phyloP scores from a whole-genome alignment of 2,888 invertebrate species.

The Vesta saturnalis region DNA sequence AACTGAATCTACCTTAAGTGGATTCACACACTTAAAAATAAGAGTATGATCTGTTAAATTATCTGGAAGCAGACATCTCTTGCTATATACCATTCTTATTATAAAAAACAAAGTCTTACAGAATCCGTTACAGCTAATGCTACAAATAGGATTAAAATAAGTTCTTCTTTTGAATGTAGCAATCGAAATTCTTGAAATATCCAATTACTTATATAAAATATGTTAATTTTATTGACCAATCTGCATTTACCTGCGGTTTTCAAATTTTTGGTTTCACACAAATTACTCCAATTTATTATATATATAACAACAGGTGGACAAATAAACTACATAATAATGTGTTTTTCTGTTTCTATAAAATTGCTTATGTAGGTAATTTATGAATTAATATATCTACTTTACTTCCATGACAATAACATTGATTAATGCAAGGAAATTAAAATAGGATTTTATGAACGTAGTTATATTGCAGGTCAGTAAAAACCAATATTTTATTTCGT shows the following conservation, averaged over 20 bases:
- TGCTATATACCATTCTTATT: neutral
- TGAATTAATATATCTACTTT: too few species aligned
- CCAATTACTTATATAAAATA: constrained; percentile 1
- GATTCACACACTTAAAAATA: constrained; percentile 30
- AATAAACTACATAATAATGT: neutral
- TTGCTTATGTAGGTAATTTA: too few species aligned
- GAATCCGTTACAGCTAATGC: neutral
- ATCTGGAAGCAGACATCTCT: neutral
- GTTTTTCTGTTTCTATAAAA: too few species aligned
- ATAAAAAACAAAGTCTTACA: neutral
- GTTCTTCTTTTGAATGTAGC: neutral
- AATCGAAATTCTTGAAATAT: neutral
- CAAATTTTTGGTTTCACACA: neutral
- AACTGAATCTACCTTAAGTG: constrained; percentile 32
- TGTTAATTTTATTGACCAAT: constrained; percentile 1
- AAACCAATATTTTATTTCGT: too few species aligned
- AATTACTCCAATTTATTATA: neutral
- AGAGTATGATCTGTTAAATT: neutral
- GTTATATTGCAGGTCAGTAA: too few species aligned
- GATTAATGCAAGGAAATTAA: too few species aligned
- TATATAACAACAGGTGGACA: neutral
- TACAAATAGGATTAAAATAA: neutral
- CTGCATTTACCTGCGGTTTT: neutral
- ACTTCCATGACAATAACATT: too few species aligned
- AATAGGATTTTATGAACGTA: too few species aligned